Conservation (phyloP, 2,888 invertebrate species). For the Archips xylosteana region DNA sequence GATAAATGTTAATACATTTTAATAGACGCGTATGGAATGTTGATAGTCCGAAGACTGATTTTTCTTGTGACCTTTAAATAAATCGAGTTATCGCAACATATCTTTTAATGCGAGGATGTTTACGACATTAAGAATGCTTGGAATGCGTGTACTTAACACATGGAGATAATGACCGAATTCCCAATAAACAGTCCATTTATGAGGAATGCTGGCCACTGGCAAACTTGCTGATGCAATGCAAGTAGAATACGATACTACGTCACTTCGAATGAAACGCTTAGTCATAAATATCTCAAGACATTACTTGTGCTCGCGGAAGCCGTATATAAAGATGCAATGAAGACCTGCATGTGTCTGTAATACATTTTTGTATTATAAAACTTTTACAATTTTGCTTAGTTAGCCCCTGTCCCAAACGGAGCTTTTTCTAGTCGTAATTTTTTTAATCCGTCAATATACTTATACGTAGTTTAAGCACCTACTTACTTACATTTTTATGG, state of each 20-base stretch:
- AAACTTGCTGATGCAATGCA: conserved; percentile 22
- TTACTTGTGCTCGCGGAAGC: background rate
- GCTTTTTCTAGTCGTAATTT: too few relatives aligned
- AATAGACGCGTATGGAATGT: conserved; percentile 65
- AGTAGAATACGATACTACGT: background rate
- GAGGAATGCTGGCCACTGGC: conserved; percentile 10
- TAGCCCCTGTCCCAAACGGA: too few relatives aligned
- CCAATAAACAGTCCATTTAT: conserved; percentile 59
- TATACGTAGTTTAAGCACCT: too few relatives aligned
- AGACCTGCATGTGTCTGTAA: too few relatives aligned
- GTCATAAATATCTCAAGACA: background rate
- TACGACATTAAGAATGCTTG: conserved; percentile 57
- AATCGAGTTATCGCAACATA: conserved; percentile 54
- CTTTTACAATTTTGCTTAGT: background rate
- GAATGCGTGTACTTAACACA: conserved; percentile 51
- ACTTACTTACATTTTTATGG: background rate
- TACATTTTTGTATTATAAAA: too few relatives aligned
- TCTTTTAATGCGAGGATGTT: conserved; percentile 60
- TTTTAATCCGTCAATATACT: too few relatives aligned
- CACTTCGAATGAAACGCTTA: background rate
- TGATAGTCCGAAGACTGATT: conserved; percentile 63
- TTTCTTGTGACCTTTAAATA: conserved; percentile 64
- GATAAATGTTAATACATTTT: conserved; percentile 52
- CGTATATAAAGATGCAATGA: too few relatives aligned
- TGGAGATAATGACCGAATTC: conserved; percentile 64